These are phyloP conservation scores for Lypha dubia DNA, from an alignment of 2,888 invertebrate genomes.

Conservation along the genomic window DNA sequence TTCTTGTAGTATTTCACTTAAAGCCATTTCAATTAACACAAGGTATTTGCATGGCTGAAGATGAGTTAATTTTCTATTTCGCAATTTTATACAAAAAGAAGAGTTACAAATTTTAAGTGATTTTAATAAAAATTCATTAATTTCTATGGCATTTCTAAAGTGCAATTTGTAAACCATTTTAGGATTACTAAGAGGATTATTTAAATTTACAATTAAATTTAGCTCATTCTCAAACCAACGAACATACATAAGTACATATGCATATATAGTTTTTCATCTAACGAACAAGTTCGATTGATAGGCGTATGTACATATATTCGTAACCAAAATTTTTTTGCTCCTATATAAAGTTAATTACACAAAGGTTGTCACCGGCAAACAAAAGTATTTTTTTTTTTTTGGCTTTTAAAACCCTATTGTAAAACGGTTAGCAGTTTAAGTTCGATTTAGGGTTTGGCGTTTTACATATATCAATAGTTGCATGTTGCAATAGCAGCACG, in stretches of 20 bases:
- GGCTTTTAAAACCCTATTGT: neutral
- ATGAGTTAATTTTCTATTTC: neutral
- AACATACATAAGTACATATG: too few species aligned
- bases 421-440: neutral
- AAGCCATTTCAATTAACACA: constrained; percentile 63
- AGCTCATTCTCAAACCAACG: constrained; percentile 11
- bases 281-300: neutral
- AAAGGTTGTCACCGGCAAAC: constrained; percentile 53
- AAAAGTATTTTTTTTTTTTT: constrained; percentile 1
- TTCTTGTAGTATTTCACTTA: constrained; percentile 22
- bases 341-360: constrained; percentile 65
- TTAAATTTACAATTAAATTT: constrained; percentile 18
- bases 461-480: too few species aligned
- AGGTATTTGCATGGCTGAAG: neutral
- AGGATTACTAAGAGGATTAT: constrained; percentile 57
- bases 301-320: neutral
- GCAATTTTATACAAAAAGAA: neutral
- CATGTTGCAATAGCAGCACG: too few species aligned
- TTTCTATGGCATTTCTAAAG: constrained; percentile 58
- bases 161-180: constrained; percentile 39
- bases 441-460: neutral
- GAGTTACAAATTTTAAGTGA: constrained; percentile 2
- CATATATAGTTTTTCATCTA: neutral
- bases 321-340: neutral
- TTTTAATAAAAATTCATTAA: constrained; percentile 64